Conservation (phyloP, 2,888 invertebrate genomes). For the Agrotis exclamationis region DNA sequence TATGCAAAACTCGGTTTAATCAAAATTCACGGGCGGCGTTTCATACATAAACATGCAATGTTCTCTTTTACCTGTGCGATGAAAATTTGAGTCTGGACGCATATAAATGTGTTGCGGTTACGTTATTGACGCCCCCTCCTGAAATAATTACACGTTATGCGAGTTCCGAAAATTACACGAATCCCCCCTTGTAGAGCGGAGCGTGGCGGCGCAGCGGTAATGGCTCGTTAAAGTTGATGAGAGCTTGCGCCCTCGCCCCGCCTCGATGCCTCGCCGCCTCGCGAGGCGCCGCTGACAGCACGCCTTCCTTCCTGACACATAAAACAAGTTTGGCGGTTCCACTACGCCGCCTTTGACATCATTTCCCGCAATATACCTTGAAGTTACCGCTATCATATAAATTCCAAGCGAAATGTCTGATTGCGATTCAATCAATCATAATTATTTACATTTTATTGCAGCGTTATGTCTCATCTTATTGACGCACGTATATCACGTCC, state of each 20-base stretch:
- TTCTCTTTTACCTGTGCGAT: constrained; percentile 57
- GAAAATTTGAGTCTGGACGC: constrained; percentile 72
- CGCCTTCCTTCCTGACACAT: constrained; percentile 73
- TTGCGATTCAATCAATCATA: constrained; percentile 56
- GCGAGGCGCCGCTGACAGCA: constrained; percentile 72
- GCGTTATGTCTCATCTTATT: constrained; percentile 46
- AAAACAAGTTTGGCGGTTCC: constrained; percentile 72
- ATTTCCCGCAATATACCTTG: constrained; percentile 43
- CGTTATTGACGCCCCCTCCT: constrained; percentile 85
- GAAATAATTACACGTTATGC: constrained; percentile 89
- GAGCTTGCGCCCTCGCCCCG: constrained; percentile 81
- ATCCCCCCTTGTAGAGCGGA: constrained; percentile 77
- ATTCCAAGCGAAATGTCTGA: constrained; percentile 48
- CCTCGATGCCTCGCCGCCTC: constrained; percentile 73
- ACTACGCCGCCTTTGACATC: constrained; percentile 53
- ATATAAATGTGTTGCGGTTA: constrained; percentile 83
- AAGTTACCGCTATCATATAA: constrained; percentile 45
- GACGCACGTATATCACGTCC: constrained; percentile 54
- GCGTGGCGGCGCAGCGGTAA: constrained; percentile 78
- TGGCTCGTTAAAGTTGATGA: constrained; percentile 91
- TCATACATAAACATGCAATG: constrained; percentile 63
- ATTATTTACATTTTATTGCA: constrained; percentile 54
- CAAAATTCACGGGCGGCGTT: constrained; percentile 54
- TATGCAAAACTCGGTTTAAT: constrained; percentile 53
- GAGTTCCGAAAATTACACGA: constrained; percentile 87